Base-by-base conservation (phyloP, 2,113 vertebrate genomes). In the Cyprinodon brontotheroides region DNA sequence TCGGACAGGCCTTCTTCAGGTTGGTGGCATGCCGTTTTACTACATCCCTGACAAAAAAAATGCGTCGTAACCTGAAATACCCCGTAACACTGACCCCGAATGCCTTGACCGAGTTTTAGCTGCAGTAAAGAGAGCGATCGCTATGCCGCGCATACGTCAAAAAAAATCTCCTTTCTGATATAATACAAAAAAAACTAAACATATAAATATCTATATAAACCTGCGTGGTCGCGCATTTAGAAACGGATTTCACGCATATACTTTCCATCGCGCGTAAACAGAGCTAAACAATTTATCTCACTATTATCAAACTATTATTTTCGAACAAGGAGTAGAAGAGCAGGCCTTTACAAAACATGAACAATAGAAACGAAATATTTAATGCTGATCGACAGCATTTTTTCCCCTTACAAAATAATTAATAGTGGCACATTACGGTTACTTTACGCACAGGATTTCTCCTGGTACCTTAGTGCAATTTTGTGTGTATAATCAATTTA, bases 1-100 rank as follows among this genome's bases (percentile, higher is more conserved):
- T 99, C 98, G 81, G 98, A 98, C 93, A 94, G 98, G 91, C 98
- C 97, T 81, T 99, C 97, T 68, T 98, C 97, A 97, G 98, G 97
- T 98, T 94, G 94, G 89, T 87, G 62, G 72, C 72, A 65, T 68
- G 74, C 17, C 68, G 50, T 76, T 79, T 83, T 72, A 50, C 68
- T 77, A 60, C 79, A 53, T 22, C 50, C 57, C 61, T 50, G 67
- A 29, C 29, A 29, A 29, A 29, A 29, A 8, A 38, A 70, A 10
- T 70, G 81, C 74, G 69, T 70, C 36, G 76, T 89, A 89, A 85
- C 89, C 91, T 89, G 86, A 90, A 86, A 89, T 89, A 90, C 79
- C 87, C 83, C 83, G 78, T 85, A 92, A 89, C 87, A 91, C 88
- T 92, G 90, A 90, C 91, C 91, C 86, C 67, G 83, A 77, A 91